Evolutionary conservation across 2,797 vertebrate species (phyloP).

Genomic region (Sardinella longiceps): DNA sequence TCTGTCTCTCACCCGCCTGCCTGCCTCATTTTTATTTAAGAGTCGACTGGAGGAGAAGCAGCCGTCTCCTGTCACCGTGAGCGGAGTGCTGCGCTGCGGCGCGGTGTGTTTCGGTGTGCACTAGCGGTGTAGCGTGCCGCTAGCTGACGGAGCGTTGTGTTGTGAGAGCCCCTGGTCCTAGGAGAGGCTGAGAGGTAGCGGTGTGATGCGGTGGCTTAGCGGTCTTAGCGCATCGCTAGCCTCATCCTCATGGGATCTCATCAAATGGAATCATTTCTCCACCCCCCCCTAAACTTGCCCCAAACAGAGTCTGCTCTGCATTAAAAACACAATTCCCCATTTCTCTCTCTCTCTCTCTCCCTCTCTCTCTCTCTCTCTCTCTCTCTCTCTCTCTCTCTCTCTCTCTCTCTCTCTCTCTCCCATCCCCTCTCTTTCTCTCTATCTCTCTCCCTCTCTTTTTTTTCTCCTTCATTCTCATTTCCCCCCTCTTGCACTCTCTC

Average conservation of each 20-base stretch:
- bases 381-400: neutral
- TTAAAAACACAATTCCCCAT: slow-evolving; percentile 59
- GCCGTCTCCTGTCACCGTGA: slow-evolving; percentile 13
- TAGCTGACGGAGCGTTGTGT: neutral
- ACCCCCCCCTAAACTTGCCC: neutral
- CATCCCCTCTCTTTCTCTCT: neutral
- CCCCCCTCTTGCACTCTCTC: neutral
- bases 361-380: neutral
- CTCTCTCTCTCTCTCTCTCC: neutral
- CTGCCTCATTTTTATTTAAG: slow-evolving; percentile 19
- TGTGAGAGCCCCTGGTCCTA: neutral
- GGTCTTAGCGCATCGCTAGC: slow-evolving; percentile 66
- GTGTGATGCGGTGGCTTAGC: slow-evolving; percentile 39
- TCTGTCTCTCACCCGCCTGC: neutral
- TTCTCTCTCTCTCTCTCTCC: neutral
- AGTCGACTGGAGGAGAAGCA: slow-evolving; percentile 15
- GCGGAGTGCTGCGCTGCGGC: neutral
- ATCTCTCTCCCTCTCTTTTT: neutral
- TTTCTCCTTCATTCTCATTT: neutral
- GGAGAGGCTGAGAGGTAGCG: neutral
- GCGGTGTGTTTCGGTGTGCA: neutral
- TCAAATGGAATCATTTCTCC: slow-evolving; percentile 72
- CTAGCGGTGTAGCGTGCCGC: neutral
- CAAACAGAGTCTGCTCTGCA: slow-evolving; percentile 51
- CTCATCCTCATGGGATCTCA: slow-evolving; percentile 67